Conservation (phyloP, 2,797 vertebrate species). For the Steatocranus sp. region DNA sequence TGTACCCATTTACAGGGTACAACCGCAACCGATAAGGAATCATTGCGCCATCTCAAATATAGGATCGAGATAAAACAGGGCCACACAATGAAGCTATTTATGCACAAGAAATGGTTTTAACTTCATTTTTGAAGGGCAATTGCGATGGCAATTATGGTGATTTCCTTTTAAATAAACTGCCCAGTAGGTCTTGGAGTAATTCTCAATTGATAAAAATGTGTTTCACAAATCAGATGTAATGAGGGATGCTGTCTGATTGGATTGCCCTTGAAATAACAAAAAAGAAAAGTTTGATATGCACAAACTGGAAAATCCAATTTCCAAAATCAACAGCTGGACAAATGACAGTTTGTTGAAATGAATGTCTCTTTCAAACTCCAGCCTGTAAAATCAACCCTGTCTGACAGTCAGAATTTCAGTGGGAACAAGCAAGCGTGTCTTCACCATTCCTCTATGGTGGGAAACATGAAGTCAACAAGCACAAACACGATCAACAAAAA, state of each 20-base stretch:
- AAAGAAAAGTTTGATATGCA: neutral
- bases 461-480: neutral
- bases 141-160: neutral
- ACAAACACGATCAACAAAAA: conserved; percentile 12
- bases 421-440: neutral
- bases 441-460: neutral
- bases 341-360: neutral
- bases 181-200: neutral
- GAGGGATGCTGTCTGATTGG: neutral
- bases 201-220: neutral
- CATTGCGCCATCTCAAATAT: neutral
- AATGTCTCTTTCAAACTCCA: neutral
- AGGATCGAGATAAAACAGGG: neutral
- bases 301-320: neutral
- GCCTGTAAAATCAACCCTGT: neutral
- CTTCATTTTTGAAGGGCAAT: neutral
- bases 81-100: neutral
- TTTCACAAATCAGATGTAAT: neutral
- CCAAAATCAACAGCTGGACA: neutral
- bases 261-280: neutral
- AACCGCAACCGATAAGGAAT: neutral
- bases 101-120: neutral
- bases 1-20: neutral
- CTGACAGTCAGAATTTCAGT: neutral
- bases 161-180: neutral